Conservation (phyloP, 1,140 invertebrate species). For the Phymastichus coffea region DNA sequence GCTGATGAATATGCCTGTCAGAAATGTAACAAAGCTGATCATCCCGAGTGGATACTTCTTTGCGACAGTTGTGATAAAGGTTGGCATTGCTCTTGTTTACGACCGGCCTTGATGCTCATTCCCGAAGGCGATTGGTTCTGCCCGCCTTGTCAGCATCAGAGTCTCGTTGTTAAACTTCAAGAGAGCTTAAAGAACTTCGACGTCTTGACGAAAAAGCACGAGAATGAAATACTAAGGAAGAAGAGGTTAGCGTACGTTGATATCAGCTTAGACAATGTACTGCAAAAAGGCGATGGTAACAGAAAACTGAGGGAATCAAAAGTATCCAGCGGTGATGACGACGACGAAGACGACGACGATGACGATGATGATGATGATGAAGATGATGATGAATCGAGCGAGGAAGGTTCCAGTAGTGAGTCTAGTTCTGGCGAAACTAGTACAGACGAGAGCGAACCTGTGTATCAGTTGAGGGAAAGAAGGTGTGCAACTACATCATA, state of each 20-base stretch:
- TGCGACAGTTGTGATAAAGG: conserved; percentile 94
- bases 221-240: conserved; percentile 69
- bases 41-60: conserved; percentile 93
- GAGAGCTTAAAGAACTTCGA: conserved; percentile 65
- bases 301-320: conserved; percentile 37
- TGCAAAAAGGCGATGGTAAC: conserved; percentile 53
- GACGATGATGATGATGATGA: conserved; percentile 41
- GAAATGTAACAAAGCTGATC: conserved; percentile 84
- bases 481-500: conserved; percentile 74
- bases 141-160: conserved; percentile 88
- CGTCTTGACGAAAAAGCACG: conserved; percentile 61
- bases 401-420: conserved; percentile 34
- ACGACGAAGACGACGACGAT: conserved; percentile 40
- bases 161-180: conserved; percentile 71
- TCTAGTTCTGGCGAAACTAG: conserved; percentile 57
- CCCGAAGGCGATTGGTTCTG: conserved; percentile 98
- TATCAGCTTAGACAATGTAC: conserved; percentile 75
- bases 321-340: conserved; percentile 41
- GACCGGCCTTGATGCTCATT: conserved; percentile 86
- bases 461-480: conserved; percentile 78
- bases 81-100: conserved; percentile 92
- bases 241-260: conserved; percentile 75
- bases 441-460: conserved; percentile 68
- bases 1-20: conserved; percentile 77
- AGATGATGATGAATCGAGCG: conserved; percentile 40